A percentile compares a stretch with the other conserved stretches of the same genome.
These are phyloP conservation scores for Drosophila koepferae DNA, from an alignment of 2,888 invertebrate species.

Conservation along the genomic window DNA sequence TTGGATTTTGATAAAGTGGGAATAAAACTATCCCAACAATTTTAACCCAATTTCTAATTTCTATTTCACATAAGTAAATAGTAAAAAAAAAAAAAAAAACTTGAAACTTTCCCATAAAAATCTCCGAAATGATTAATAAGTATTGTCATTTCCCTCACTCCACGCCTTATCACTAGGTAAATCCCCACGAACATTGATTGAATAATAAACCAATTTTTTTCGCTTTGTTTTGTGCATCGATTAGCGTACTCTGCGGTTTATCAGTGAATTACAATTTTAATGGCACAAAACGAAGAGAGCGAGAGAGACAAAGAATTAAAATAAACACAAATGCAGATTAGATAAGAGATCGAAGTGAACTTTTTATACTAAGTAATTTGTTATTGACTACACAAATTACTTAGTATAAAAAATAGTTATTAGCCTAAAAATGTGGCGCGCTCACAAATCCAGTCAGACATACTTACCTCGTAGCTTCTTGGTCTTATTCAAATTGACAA, in stretches of 20 bases:
- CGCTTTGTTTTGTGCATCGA: conserved; percentile 48
- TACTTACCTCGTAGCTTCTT: conserved; percentile 82
- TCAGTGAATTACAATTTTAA: conserved; percentile 53
- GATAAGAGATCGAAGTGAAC: conserved; percentile 37
- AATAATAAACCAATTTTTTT: neutral
- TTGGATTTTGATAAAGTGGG: no score
- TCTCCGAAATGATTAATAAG: conserved; percentile 42
- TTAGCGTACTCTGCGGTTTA: conserved; percentile 51
- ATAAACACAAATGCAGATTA: conserved; percentile 46
- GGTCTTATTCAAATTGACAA: conserved; percentile 78
- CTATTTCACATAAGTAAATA: neutral
- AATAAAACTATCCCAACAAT: no score
- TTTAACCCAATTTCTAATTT: neutral
- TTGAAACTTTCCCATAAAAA: neutral
- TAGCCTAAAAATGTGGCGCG: neutral
- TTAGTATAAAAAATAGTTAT: neutral
- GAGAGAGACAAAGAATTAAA: conserved; percentile 33
- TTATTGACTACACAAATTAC: no score
- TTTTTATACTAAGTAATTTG: neutral
- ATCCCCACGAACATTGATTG: conserved; percentile 33
- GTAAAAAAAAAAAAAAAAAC: neutral
- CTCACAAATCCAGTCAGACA: conserved; percentile 20
- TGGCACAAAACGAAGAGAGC: conserved; percentile 27
- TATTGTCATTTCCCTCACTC: conserved; percentile 56
- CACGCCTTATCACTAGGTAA: conserved; percentile 29